Conservation (phyloP, 2,113 vertebrate species). For the Thunnus maccoyii region DNA sequence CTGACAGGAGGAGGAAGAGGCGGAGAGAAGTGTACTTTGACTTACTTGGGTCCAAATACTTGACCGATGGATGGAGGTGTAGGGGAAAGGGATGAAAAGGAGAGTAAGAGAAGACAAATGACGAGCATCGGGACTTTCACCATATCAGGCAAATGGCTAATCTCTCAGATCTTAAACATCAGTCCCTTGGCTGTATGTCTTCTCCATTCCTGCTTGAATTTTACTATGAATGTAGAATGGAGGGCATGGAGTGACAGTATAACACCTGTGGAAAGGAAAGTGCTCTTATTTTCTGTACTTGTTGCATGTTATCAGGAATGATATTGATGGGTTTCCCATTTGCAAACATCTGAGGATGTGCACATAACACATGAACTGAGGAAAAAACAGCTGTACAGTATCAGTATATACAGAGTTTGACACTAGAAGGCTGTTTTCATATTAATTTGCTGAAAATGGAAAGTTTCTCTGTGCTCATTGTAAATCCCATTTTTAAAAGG, state of each 20-base stretch:
- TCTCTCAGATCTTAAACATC: background rate
- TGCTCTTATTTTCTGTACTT: too few species aligned
- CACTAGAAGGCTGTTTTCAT: too few species aligned
- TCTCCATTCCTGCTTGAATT: background rate
- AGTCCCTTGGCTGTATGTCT: background rate
- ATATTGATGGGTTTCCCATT: background rate
- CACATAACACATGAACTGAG: too few species aligned
- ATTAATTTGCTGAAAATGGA: too few species aligned
- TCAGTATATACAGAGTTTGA: too few species aligned
- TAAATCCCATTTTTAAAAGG: too few species aligned
- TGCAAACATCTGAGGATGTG: background rate
- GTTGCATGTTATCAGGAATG: background rate
- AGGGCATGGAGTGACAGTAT: too few species aligned
- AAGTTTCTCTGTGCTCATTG: too few species aligned
- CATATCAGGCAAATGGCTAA: background rate
- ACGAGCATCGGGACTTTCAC: background rate
- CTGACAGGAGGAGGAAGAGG: slow-evolving; percentile 76
- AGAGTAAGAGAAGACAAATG: background rate
- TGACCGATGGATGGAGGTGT: slow-evolving; percentile 1
- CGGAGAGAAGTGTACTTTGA: slow-evolving; percentile 24
- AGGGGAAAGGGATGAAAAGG: background rate
- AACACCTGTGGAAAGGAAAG: too few species aligned
- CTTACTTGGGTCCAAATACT: slow-evolving; percentile 17
- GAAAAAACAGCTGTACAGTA: too few species aligned
- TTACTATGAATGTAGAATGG: too few species aligned